phyloP scores from a whole-genome alignment of 2,888 invertebrate genomes.

The Lycocerus yunnanus region DNA sequence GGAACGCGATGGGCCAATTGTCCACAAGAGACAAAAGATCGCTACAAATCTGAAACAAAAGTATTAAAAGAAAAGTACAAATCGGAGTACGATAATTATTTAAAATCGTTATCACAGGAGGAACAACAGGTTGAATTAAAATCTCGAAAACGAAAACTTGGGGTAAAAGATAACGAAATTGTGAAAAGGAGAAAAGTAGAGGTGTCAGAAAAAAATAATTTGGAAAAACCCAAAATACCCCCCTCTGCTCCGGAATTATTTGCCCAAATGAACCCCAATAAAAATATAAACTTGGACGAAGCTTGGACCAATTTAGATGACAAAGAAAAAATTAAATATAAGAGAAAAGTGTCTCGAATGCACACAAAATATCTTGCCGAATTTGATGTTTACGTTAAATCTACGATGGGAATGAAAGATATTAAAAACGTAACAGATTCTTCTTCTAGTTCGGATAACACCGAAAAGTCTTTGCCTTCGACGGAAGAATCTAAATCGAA shows the following conservation, averaged over 20 bases:
- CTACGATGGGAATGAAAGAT: neutral
- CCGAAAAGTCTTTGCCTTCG: neutral
- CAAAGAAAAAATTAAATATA: neutral
- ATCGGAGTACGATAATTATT: neutral
- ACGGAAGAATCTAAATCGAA: neutral
- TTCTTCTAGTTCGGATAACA: neutral
- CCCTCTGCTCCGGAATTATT: neutral
- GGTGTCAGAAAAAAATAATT: neutral
- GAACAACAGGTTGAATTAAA: neutral
- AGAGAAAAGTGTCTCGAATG: neutral
- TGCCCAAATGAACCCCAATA: neutral
- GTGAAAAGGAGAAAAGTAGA: neutral
- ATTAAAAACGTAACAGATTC: neutral
- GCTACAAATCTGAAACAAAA: neutral
- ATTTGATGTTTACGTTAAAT: neutral
- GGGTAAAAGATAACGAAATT: accelerated
- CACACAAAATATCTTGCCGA: neutral
- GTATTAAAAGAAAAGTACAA: neutral
- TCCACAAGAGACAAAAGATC: neutral
- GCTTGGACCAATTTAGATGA: neutral
- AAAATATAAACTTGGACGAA: neutral
- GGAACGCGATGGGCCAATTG: neutral
- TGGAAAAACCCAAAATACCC: neutral
- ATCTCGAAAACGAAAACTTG: neutral
- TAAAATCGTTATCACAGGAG: neutral